Base-by-base conservation (phyloP, 2,113 vertebrate genomes). In the Arenaria interpres region DNA sequence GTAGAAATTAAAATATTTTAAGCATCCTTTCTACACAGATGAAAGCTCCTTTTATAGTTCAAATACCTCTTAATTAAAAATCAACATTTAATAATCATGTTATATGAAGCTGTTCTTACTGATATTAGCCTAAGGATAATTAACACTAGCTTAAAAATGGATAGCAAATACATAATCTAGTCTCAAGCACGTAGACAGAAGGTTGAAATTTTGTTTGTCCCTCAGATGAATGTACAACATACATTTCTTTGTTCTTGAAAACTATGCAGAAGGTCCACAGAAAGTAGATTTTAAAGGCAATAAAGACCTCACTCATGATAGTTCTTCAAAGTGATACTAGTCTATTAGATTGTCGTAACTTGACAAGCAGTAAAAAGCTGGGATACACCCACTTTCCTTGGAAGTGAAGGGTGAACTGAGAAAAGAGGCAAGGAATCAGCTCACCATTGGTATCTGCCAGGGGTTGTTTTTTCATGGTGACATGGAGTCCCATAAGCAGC, bases 11-110 rank as follows among this genome's bases (percentile, higher is more conserved):
- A 96, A 95, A 95, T 76, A 87, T 82, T 94, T 97, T 93, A 68
- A 89, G 27, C 11, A 90, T 88, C 53, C 35, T 78, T 94, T 97
- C 89, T 72, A 39, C 14, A 88, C 19, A 82, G 50, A 92, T 91
- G 63, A 97, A 97, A 97, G 25, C 20, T 94, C 39, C 41, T 95
- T 98, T 97, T 94, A 93, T 92, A 97, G 82, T 97, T 60, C 73
- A 96, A 98, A 97, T 96, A 59, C 12, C 32, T 92, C 93, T 94
- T 97, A 97, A 97, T 97, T 98, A 96, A 85, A 97, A 97, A 90
- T 51, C 82, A 89, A 79, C 46, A 93, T 89, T 95, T 95, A 94
- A 95, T 96, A 89, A 93, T 96, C 25, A 78, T 25, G 37, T 85
- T 96, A 91, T 69, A 53, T 79, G 18, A 91, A 96, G 27, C 10